Base-by-base conservation (phyloP, 2,888 invertebrate species). In the Dastarcus helophoroides region DNA sequence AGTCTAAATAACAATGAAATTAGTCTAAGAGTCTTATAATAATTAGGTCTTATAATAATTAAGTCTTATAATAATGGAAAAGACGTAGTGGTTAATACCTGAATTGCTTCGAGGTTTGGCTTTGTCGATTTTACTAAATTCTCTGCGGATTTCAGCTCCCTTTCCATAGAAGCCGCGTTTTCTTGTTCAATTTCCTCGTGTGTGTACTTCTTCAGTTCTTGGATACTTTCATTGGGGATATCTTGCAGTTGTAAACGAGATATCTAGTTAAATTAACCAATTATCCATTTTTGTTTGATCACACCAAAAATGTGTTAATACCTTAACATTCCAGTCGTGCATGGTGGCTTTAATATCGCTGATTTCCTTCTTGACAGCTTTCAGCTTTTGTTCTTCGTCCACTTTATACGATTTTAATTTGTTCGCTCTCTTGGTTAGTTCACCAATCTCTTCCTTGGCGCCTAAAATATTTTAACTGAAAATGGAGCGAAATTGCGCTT, bases 21-120 rank as follows among this genome's bases (percentile, higher is more conserved):
- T n/a, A n/a, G n/a, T n/a, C n/a, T n/a, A n/a, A n/a, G n/a, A n/a
- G n/a, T n/a, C n/a, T n/a, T n/a, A n/a, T n/a, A n/a, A n/a, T n/a
- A n/a, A n/a, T n/a, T n/a, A n/a, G n/a, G n/a, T n/a, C n/a, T n/a
- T n/a, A n/a, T n/a, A n/a, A n/a, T n/a, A n/a, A n/a, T n/a, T n/a
- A n/a, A n/a, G n/a, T n/a, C n/a, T n/a, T n/a, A n/a, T n/a, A n/a
- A n/a, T n/a, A n/a, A n/a, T n/a, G n/a, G n/a, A n/a, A n/a, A 47
- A 68, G 51, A 54, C 68, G n/a, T n/a, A n/a, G n/a, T n/a, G n/a
- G n/a, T n/a, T n/a, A n/a, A 68, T 55, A 83, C 82, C 53, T 76
- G 67, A 53, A 85, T 79, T 39, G 81, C 75, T 25, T 77, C 74
- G 17, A 85, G 53, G 46, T 85, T 79, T 0, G 85, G 83, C 41